phyloP scores from a whole-genome alignment of 2,113 vertebrate genomes.

The Corythaixoides concolor region DNA sequence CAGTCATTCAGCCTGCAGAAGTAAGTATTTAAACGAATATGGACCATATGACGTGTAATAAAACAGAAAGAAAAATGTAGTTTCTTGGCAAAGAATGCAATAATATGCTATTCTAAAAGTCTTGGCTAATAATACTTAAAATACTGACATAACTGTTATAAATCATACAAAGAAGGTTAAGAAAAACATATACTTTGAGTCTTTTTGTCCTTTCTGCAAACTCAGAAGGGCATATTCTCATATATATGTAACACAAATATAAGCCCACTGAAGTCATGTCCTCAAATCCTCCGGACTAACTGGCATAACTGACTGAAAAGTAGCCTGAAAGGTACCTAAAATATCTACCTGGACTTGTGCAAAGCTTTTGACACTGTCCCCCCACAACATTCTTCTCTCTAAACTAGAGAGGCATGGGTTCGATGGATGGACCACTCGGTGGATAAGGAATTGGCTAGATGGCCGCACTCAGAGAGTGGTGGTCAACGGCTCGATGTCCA shows the following conservation, averaged over 20 bases:
- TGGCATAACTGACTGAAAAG: background rate
- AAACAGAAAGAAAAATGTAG: background rate
- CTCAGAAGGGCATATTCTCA: background rate
- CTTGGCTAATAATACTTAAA: background rate
- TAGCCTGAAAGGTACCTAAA: background rate
- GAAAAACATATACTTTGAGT: background rate
- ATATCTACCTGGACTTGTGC: too few relatives aligned
- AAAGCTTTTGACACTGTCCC: too few relatives aligned
- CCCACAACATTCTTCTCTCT: too few relatives aligned
- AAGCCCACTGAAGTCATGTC: background rate
- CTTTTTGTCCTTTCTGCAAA: background rate
- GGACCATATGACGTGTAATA: background rate
- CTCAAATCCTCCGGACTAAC: background rate
- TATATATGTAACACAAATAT: background rate
- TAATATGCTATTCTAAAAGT: background rate
- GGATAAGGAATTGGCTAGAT: too few relatives aligned
- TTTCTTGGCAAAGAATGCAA: background rate
- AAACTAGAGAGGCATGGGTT: too few relatives aligned
- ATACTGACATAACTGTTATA: background rate
- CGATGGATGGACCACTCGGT: too few relatives aligned
- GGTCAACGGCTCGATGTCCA: too few relatives aligned
- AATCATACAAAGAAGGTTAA: background rate
- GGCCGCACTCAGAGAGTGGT: too few relatives aligned
- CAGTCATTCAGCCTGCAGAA: background rate
- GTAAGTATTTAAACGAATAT: background rate